These are phyloP conservation scores for Polyommatus iphigenia DNA, from an alignment of 2,888 invertebrate species.

Conservation along the genomic window DNA sequence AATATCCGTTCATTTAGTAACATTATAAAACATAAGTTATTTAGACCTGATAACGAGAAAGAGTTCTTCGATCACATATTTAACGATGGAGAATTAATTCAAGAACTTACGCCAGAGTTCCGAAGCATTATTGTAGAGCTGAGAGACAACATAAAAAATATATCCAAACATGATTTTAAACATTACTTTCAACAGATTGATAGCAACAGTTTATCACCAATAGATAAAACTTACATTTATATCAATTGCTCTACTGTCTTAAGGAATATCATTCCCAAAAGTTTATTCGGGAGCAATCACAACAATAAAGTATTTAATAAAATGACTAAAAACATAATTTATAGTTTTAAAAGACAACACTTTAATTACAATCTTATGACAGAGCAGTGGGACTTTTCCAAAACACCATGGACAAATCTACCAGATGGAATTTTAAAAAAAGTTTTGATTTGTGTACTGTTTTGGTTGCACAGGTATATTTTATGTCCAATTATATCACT, in stretches of 20 bases:
- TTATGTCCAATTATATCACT: conserved; percentile 64
- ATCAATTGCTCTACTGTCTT: conserved; percentile 53
- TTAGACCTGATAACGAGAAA: conserved; percentile 47
- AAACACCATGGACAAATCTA: conserved; percentile 52
- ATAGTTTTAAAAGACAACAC: conserved; percentile 68
- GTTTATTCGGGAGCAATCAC: conserved; percentile 55
- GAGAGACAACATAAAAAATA: conserved; percentile 51
- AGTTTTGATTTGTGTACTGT: conserved; percentile 57
- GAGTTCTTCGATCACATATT: conserved; percentile 46
- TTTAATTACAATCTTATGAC: conserved; percentile 50
- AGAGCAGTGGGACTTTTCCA: conserved; percentile 58
- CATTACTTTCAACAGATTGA: conserved; percentile 48
- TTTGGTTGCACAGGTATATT: conserved; percentile 61
- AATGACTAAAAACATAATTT: conserved; percentile 53
- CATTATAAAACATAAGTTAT: conserved; percentile 52
- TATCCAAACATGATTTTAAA: conserved; percentile 58
- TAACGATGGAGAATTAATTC: conserved; percentile 48
- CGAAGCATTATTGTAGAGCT: conserved; percentile 47
- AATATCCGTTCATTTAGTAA: conserved; percentile 64
- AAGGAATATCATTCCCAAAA: conserved; percentile 57
- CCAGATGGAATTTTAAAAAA: conserved; percentile 47
- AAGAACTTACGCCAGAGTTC: conserved; percentile 49
- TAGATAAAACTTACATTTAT: conserved; percentile 57
- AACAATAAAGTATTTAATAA: conserved; percentile 62
- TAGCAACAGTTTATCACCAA: conserved; percentile 44